These are phyloP conservation scores for Aricia artaxerxes DNA, from an alignment of 2,888 invertebrate species.

Conservation along the genomic window DNA sequence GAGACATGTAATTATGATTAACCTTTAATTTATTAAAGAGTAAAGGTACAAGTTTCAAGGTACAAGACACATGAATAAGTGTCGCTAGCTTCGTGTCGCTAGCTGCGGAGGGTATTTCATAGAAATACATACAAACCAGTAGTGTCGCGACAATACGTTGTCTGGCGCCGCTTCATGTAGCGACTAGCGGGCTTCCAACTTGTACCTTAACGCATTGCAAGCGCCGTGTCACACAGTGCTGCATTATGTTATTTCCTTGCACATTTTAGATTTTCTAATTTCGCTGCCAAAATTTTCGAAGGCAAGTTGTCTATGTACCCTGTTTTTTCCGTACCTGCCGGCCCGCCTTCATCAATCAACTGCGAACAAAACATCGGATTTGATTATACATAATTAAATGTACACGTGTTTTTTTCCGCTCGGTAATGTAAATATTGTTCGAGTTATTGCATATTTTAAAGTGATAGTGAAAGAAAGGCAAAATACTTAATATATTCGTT, in stretches of 20 bases:
- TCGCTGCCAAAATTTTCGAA: not conserved
- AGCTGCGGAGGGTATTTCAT: too few species aligned
- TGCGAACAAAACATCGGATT: slow-evolving; percentile 59
- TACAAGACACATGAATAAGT: too few species aligned
- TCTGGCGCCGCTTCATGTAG: too few species aligned
- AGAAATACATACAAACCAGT: too few species aligned
- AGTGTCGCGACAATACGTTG: too few species aligned
- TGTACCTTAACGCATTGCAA: too few species aligned
- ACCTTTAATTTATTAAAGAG: too few species aligned
- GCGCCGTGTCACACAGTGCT: too few species aligned
- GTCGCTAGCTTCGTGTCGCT: too few species aligned
- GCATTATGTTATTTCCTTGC: not conserved
- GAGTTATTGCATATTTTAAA: not conserved
- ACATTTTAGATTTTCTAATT: not conserved
- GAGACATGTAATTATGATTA: too few species aligned
- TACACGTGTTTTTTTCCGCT: slow-evolving; percentile 42
- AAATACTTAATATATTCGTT: not conserved
- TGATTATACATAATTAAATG: slow-evolving; percentile 60
- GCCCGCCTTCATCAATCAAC: slow-evolving; percentile 61
- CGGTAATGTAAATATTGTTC: slow-evolving; percentile 30
- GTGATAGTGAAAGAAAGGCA: slow-evolving; percentile 3
- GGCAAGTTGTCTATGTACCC: slow-evolving; percentile 33
- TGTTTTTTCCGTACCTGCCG: slow-evolving; percentile 60
- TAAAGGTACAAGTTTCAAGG: too few species aligned
- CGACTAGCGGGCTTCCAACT: too few species aligned